Conservation (phyloP, 2,113 vertebrate genomes). For the Cyanoramphus novaezelandiae region DNA sequence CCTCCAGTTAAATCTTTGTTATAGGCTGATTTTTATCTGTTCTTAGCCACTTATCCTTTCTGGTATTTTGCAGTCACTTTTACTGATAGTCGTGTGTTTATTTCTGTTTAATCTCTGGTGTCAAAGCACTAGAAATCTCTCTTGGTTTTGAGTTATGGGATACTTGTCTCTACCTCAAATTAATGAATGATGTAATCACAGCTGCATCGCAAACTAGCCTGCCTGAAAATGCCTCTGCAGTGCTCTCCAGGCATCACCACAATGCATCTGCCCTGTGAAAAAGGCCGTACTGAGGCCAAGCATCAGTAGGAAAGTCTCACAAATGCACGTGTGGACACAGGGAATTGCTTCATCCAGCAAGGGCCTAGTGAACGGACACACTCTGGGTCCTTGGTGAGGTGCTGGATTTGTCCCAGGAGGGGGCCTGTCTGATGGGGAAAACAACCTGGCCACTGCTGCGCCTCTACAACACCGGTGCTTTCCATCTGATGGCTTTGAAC, state of each 20-base stretch:
- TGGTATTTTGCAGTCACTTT: neutral
- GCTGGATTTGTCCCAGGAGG: neutral
- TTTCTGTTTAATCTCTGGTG: constrained; percentile 50
- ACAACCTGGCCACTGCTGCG: neutral
- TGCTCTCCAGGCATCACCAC: neutral
- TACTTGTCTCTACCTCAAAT: constrained; percentile 20
- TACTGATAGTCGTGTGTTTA: constrained; percentile 36
- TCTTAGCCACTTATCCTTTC: constrained; percentile 10
- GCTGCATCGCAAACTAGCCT: constrained; percentile 17
- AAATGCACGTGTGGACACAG: neutral
- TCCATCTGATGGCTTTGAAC: neutral
- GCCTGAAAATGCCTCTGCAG: neutral
- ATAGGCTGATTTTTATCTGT: constrained; percentile 24
- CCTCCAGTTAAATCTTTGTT: neutral
- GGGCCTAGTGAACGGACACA: neutral
- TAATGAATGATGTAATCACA: constrained; percentile 50
- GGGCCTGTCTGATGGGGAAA: neutral
- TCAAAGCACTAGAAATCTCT: constrained; percentile 57
- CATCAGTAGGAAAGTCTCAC: neutral
- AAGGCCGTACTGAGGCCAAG: neutral
- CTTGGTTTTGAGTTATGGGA: constrained; percentile 34
- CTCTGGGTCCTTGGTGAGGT: fast-evolving
- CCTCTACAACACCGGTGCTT: neutral
- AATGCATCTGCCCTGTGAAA: neutral
- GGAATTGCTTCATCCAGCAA: neutral